A percentile compares a stretch with the other conserved stretches of the same genome.
Evolutionary conservation across 2,113 vertebrate genomes (phyloP).

Genomic region (Brienomyrus longianalis): DNA sequence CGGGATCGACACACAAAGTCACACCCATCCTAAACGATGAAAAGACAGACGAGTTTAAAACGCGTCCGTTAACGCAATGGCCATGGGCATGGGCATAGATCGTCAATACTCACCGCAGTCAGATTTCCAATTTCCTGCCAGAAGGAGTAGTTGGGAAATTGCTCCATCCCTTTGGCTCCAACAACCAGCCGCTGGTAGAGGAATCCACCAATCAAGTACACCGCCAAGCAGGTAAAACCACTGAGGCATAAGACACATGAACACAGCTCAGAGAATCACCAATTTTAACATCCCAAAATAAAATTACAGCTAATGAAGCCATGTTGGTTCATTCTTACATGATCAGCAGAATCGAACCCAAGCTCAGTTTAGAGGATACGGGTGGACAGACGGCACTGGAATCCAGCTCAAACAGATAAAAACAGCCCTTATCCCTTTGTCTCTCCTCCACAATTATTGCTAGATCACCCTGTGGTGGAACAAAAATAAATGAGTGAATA

Average conservation of each 20-base stretch:
- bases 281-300: background rate
- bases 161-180: slow-evolving; percentile 92
- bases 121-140: slow-evolving; percentile 92
- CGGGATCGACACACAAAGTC: slow-evolving; percentile 88
- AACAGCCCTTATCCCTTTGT: slow-evolving; percentile 66
- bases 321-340: slow-evolving; percentile 64
- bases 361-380: slow-evolving; percentile 67
- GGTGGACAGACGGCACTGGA: slow-evolving; percentile 72
- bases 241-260: slow-evolving; percentile 43
- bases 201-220: slow-evolving; percentile 86
- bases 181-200: slow-evolving; percentile 87
- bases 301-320: background rate
- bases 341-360: slow-evolving; percentile 83
- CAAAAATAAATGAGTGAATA: background rate
- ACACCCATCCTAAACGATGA: slow-evolving; percentile 77
- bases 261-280: background rate
- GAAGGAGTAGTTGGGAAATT: slow-evolving; percentile 87
- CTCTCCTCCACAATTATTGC: slow-evolving; percentile 68
- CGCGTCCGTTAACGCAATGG: background rate
- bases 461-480: slow-evolving; percentile 61
- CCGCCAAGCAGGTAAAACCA: slow-evolving; percentile 64
- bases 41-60: background rate
- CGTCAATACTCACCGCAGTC: slow-evolving; percentile 70
- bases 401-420: slow-evolving; percentile 90
- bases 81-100: background rate